phyloP scores from a whole-genome alignment of 2,888 invertebrate species.

The Operophtera brumata region DNA sequence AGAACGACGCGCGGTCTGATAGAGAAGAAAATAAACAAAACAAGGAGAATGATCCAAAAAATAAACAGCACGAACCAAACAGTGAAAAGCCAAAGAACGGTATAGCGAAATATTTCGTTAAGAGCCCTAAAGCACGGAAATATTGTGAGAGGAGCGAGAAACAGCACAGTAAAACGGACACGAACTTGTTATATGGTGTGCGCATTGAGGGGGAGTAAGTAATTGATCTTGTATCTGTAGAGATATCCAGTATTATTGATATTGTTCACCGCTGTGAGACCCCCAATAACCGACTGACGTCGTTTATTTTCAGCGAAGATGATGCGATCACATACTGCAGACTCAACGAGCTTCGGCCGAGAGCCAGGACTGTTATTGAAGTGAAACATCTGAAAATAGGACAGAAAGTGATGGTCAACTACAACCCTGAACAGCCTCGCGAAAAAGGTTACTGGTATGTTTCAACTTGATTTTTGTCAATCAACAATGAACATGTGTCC shows the following conservation, averaged over 20 bases:
- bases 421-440: conserved; percentile 85
- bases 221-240: background rate
- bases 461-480: too few species aligned
- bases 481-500: too few species aligned
- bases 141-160: conserved; percentile 29
- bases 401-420: conserved; percentile 85
- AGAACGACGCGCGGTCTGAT: background rate
- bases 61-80: conserved; percentile 44
- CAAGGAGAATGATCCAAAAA: conserved; percentile 51
- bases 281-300: too few species aligned
- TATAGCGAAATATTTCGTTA: conserved; percentile 56
- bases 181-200: conserved; percentile 70
- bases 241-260: too few species aligned
- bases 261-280: too few species aligned
- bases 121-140: conserved; percentile 44
- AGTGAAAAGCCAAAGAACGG: conserved; percentile 45
- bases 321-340: conserved; percentile 59
- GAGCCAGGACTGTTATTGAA: conserved; percentile 80
- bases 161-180: conserved; percentile 40
- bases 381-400: conserved; percentile 79
- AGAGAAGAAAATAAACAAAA: conserved; percentile 26
- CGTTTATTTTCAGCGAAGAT: conserved; percentile 55
- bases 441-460: conserved; percentile 86
- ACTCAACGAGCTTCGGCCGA: conserved; percentile 83
- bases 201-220: conserved; percentile 63